phyloP scores from a whole-genome alignment of 1,140 invertebrate genomes.

The Manduca sexta region DNA sequence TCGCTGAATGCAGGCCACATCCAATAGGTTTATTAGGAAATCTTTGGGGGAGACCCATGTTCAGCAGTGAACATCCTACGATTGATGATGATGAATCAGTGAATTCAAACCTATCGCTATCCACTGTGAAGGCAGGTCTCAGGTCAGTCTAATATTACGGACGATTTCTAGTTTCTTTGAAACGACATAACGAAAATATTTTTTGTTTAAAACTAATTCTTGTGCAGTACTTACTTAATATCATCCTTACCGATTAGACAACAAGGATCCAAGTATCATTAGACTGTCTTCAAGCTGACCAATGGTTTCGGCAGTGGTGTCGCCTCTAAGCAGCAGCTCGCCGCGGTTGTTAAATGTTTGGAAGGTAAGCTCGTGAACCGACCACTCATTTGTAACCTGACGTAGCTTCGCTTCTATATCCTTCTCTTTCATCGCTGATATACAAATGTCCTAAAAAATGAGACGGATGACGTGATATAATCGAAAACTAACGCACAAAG shows the following conservation, averaged over 20 bases:
- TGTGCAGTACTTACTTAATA: background rate
- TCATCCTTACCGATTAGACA: constrained; percentile 84
- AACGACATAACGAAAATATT: too few species aligned
- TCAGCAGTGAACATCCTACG: too few species aligned
- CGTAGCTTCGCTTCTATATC: constrained; percentile 97
- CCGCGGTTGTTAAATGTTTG: constrained; percentile 96
- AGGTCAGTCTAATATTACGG: too few species aligned
- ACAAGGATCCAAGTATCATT: constrained; percentile 94
- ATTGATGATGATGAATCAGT: too few species aligned
- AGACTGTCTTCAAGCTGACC: constrained; percentile 95
- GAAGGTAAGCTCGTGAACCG: constrained; percentile 93
- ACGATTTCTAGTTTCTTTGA: too few species aligned
- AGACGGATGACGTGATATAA: background rate
- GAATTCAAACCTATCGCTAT: too few species aligned
- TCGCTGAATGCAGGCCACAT: too few species aligned
- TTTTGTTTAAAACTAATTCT: too few species aligned
- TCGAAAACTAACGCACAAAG: background rate
- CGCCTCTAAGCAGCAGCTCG: constrained; percentile 92
- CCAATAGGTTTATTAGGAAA: too few species aligned
- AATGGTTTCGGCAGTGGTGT: constrained; percentile 96
- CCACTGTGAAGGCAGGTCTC: too few species aligned
- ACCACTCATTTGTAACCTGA: constrained; percentile 97
- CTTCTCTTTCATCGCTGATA: constrained; percentile 97
- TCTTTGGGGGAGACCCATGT: too few species aligned
- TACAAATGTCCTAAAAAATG: constrained; percentile 88